Evolutionary conservation across 2,888 invertebrate species (phyloP).

Genomic region (Phaedon cochleariae): DNA sequence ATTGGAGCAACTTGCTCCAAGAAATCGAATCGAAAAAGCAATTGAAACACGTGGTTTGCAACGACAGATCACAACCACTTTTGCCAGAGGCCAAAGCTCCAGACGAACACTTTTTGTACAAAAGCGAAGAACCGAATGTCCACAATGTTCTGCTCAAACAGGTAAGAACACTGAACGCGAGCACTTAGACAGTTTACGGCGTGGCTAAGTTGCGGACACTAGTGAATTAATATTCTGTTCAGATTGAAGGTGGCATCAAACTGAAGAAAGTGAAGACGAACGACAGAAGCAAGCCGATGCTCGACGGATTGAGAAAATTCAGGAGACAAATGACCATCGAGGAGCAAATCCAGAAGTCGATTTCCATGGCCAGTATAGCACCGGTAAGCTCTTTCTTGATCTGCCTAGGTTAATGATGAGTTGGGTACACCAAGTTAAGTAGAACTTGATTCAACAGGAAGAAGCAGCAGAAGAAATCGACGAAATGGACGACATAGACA

Average conservation of each 20-base stretch:
- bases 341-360: conserved; percentile 86
- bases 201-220: too few species aligned
- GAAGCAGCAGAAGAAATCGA: conserved; percentile 70
- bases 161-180: conserved; percentile 41
- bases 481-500: conserved; percentile 91
- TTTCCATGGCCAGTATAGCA: conserved; percentile 70
- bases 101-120: conserved; percentile 80
- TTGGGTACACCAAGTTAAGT: neutral
- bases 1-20: conserved; percentile 91
- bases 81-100: conserved; percentile 73
- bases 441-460: conserved; percentile 44
- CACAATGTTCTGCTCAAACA: conserved; percentile 82
- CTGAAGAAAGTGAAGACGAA: conserved; percentile 82
- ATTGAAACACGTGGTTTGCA: conserved; percentile 83
- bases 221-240: conserved; percentile 27
- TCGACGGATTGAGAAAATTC: conserved; percentile 86
- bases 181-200: neutral
- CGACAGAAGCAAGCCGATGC: conserved; percentile 85
- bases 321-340: conserved; percentile 90
- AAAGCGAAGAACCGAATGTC: conserved; percentile 82
- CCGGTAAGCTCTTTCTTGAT: conserved; percentile 58
- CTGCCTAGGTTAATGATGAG: neutral
- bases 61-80: conserved; percentile 75
- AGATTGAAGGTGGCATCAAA: conserved; percentile 80
- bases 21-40: conserved; percentile 86